These are phyloP conservation scores for Diplogasteroides magnus DNA, from an alignment of 1,140 invertebrate species.

Conservation along the genomic window DNA sequence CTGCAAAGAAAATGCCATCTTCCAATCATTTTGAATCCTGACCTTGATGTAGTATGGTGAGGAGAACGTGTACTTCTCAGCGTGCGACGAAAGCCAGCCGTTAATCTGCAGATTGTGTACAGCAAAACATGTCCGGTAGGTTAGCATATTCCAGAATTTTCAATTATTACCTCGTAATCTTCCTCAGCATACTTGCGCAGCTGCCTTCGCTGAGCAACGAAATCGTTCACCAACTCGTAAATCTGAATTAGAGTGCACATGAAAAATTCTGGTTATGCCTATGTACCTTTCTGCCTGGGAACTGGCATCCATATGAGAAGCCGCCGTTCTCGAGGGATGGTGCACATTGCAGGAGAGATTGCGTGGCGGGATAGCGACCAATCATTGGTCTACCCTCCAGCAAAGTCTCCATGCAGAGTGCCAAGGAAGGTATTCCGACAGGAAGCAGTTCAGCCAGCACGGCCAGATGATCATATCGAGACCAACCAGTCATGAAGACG, in stretches of 20 bases:
- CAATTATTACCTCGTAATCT: not conserved
- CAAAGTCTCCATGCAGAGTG: slow-evolving; percentile 53
- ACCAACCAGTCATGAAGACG: slow-evolving; percentile 53
- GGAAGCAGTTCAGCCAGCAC: slow-evolving; percentile 82
- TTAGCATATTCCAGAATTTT: no score
- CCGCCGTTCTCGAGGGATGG: slow-evolving; percentile 20
- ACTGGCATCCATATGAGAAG: slow-evolving; percentile 20
- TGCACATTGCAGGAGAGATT: slow-evolving; percentile 20
- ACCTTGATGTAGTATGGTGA: slow-evolving; percentile 48
- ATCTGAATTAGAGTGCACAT: no score
- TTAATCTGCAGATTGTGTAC: slow-evolving; percentile 44
- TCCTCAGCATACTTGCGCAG: slow-evolving; percentile 30
- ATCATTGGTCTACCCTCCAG: slow-evolving; percentile 37
- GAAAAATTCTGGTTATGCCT: no score
- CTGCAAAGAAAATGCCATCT: slow-evolving; percentile 12
- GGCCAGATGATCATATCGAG: slow-evolving; percentile 80
- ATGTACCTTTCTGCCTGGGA: slow-evolving; percentile 28
- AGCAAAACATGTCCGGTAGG: no score
- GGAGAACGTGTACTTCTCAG: slow-evolving; percentile 37
- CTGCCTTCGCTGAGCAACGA: slow-evolving; percentile 4
- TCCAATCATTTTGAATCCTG: slow-evolving; percentile 4
- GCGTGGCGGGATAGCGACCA: slow-evolving; percentile 21
- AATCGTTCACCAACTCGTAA: slow-evolving; percentile 45
- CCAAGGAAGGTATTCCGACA: slow-evolving; percentile 71
- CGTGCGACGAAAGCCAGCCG: slow-evolving; percentile 41